A percentile compares a stretch with the other conserved stretches of the same genome.
These are phyloP conservation scores for Dermochelys coriacea DNA, from an alignment of 2,797 vertebrate species.

Conservation along the genomic window DNA sequence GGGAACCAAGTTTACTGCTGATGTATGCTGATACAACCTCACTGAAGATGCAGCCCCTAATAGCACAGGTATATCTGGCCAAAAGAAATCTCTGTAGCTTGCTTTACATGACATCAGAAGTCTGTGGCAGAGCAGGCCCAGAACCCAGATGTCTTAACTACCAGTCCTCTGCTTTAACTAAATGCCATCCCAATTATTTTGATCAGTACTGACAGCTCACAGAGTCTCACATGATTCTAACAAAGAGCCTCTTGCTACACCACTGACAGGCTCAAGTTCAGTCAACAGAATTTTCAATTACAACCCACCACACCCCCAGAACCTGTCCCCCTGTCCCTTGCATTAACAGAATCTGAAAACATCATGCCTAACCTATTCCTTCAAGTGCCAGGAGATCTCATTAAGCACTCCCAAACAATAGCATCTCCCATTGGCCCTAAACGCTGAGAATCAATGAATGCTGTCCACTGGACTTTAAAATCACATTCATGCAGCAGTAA, in stretches of 20 bases:
- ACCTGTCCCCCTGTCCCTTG: not conserved
- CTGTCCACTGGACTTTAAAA: conserved; percentile 32
- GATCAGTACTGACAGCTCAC: not conserved
- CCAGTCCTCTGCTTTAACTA: not conserved
- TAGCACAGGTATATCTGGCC: not conserved
- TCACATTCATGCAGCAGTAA: conserved; percentile 28
- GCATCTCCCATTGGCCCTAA: conserved; percentile 21
- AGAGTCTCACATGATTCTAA: not conserved
- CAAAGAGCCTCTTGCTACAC: no score
- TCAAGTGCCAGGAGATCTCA: conserved; percentile 10
- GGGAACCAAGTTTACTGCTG: not conserved
- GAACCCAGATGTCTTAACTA: not conserved
- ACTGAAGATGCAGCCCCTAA: not conserved
- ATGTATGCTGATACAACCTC: no score
- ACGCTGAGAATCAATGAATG: conserved; percentile 11
- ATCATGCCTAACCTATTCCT: conserved; percentile 17
- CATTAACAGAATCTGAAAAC: conserved; percentile 27
- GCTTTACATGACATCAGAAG: not conserved
- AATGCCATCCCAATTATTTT: not conserved
- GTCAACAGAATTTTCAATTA: accelerated
- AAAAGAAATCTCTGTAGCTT: not conserved
- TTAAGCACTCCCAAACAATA: conserved; percentile 17
- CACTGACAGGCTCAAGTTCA: not conserved
- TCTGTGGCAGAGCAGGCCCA: not conserved
- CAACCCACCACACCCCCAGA: conserved; percentile 12